Evolutionary conservation across 2,797 vertebrate species (phyloP).

Genomic region (Rhynchotus rufescens): DNA sequence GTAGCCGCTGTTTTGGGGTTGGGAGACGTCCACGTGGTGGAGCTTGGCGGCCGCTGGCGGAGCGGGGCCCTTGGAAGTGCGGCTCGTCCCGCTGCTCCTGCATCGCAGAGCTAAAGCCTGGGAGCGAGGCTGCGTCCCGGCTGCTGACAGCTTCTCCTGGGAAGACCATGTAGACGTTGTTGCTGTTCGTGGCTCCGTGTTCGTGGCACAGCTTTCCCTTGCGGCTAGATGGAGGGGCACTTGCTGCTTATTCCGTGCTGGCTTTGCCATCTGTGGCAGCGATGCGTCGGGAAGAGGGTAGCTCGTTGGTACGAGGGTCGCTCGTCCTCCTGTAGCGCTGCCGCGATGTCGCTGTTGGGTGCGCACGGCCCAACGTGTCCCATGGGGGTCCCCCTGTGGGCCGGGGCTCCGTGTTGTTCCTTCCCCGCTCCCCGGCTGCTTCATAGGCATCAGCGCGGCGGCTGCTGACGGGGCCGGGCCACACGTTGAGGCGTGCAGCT

Average conservation of each 20-base stretch:
- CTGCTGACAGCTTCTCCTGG: conserved; percentile 14
- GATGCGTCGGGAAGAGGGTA: background rate
- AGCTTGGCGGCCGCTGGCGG: background rate
- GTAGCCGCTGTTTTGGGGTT: background rate
- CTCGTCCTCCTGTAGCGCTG: conserved; percentile 6
- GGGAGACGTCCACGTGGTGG: background rate
- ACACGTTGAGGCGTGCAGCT: conserved; percentile 40
- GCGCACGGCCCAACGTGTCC: background rate
- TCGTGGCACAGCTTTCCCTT: conserved; percentile 25
- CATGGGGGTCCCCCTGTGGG: no score
- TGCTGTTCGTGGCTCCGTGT: background rate
- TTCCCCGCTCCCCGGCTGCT: conserved; percentile 64
- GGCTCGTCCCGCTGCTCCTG: background rate
- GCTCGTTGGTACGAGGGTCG: background rate
- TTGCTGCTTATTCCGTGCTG: background rate
- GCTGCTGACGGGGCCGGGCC: conserved; percentile 50
- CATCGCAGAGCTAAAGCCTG: background rate
- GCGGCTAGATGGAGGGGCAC: background rate
- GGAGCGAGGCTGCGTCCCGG: background rate
- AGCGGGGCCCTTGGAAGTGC: background rate
- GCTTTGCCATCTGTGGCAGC: background rate
- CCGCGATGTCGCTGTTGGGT: background rate
- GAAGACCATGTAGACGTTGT: background rate
- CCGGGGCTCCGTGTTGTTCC: background rate
- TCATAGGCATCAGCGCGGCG: conserved; percentile 48